phyloP scores from a whole-genome alignment of 2,888 invertebrate species.

The Polylopha cassiicola region DNA sequence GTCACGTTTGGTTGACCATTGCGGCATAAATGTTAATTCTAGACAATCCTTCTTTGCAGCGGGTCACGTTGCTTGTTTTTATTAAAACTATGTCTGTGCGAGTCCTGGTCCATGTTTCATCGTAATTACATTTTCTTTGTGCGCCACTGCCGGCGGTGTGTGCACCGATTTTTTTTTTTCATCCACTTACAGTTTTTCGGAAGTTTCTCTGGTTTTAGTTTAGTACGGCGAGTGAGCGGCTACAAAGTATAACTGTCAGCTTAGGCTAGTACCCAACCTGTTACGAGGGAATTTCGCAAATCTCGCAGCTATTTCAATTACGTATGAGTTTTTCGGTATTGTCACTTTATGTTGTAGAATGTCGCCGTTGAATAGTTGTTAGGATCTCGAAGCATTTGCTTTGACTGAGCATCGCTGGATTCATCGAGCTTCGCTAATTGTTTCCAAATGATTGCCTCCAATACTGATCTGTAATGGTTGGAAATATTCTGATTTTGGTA shows the following conservation, averaged over 20 bases:
- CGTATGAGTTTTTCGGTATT: not conserved
- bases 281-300: constrained; percentile 1
- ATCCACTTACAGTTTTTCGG: constrained; percentile 15
- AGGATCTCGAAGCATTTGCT: constrained; percentile 4
- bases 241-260: too few species aligned
- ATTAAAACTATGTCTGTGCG: constrained; percentile 33
- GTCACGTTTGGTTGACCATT: too few species aligned
- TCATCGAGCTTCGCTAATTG: constrained; percentile 15
- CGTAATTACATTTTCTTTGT: constrained; percentile 46
- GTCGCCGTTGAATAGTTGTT: constrained; percentile 1
- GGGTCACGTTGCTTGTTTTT: constrained; percentile 26
- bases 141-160: constrained; percentile 15
- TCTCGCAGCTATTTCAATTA: constrained; percentile 1
- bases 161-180: constrained; percentile 13
- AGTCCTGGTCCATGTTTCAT: constrained; percentile 32
- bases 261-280: too few species aligned
- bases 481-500: constrained; percentile 6
- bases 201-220: too few species aligned
- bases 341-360: not conserved
- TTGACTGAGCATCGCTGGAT: constrained; percentile 16
- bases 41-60: not conserved
- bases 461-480: constrained; percentile 1
- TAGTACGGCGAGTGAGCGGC: too few species aligned
- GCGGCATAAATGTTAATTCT: constrained; percentile 14
- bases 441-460: constrained; percentile 17